Percentiles rank a stretch among this genome's conserved stretches.
Conservation (phyloP, 2,797 vertebrate genomes). For the Xerus rutilus region DNA sequence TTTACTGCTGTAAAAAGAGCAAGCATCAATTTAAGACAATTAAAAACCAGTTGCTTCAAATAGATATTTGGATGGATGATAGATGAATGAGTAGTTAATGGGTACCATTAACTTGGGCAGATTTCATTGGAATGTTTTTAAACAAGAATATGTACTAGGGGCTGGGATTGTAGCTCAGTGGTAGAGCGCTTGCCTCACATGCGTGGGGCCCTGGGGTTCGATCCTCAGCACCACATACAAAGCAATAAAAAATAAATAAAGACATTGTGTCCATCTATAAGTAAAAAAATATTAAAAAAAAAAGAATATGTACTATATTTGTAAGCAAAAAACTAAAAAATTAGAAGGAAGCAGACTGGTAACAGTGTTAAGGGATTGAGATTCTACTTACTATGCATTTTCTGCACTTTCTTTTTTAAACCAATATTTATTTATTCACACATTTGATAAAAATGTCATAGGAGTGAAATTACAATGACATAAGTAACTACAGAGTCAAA, state of each 20-base stretch:
- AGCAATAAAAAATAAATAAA: no score
- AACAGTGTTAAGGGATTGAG: background rate
- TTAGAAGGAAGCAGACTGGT: background rate
- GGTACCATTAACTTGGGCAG: background rate
- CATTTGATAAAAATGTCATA: slow-evolving; percentile 78
- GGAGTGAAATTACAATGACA: slow-evolving; percentile 66
- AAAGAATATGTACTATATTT: background rate
- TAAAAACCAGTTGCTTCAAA: background rate
- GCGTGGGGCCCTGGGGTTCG: no score
- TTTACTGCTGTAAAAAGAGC: background rate
- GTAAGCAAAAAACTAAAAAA: background rate
- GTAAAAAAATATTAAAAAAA: no score
- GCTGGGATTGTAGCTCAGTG: no score
- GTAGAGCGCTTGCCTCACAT: no score
- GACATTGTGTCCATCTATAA: no score
- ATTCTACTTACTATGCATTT: background rate
- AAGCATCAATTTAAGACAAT: background rate
- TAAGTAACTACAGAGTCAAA: slow-evolving; percentile 57
- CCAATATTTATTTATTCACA: slow-evolving; percentile 82
- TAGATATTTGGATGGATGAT: background rate
- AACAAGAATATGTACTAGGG: background rate
- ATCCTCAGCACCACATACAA: no score
- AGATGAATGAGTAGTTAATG: no score
- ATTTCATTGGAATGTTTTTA: background rate
- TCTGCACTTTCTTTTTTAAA: slow-evolving; percentile 22